These are phyloP conservation scores for Spizella passerina DNA, from an alignment of 2,797 vertebrate genomes.

Conservation along the genomic window DNA sequence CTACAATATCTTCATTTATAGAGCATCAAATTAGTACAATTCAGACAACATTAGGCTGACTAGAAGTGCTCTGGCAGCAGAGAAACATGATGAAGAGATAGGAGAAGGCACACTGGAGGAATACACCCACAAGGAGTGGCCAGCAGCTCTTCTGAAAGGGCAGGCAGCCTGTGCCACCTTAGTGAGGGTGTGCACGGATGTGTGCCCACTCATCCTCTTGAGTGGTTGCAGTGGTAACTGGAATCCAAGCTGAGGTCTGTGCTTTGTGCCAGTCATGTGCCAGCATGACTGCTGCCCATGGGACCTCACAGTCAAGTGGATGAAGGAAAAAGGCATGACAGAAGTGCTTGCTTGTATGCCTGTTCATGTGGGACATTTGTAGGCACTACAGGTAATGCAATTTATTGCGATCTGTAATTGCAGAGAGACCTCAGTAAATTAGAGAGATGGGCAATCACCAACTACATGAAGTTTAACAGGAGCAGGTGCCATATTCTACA, in stretches of 20 bases:
- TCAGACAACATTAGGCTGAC: background rate
- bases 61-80: background rate
- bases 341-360: background rate
- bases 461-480: background rate
- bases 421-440: background rate
- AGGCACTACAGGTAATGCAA: background rate
- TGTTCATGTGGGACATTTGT: background rate
- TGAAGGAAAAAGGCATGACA: background rate
- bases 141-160: background rate
- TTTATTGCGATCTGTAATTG: background rate
- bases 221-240: background rate
- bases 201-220: background rate
- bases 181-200: accelerated
- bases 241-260: background rate
- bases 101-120: background rate
- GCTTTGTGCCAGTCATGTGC: background rate
- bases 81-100: background rate
- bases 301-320: background rate
- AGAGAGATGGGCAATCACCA: background rate
- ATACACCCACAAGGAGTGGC: background rate
- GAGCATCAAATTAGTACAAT: background rate
- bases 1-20: background rate
- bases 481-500: background rate
- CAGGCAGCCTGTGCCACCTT: background rate
- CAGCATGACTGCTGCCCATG: background rate